Evolutionary conservation across 2,888 invertebrate genomes (phyloP), one percentile per base, ranked within the genome.

Genomic region (Hirtodrosophila trivittata): DNA sequence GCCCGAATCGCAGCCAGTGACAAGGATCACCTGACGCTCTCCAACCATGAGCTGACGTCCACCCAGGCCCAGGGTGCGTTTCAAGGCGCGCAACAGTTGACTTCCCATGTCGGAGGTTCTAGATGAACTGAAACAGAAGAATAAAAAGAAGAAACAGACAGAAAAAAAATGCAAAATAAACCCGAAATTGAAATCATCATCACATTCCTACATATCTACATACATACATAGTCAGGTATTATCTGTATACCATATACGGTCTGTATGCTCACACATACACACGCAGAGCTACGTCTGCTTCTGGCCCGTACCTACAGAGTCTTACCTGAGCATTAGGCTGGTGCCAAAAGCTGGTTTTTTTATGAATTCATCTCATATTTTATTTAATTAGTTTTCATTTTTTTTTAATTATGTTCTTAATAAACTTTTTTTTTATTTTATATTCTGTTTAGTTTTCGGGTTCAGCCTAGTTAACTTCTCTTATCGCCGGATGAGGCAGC

Each of bases 1-100:
- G 1, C 97, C 97, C 56, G 96, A 95, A 90, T 97, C 97, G 88
- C 97, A 97, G 35, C 97, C 97, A 5, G 95, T 96, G 72, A 97
- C 94, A 12, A 96, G 92, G 32, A 95, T 91, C 1, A 94, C 92
- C 87, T 91, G 86, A 14, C 76, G 87, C 3, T 83, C 80, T 6
- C 87, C 86, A 1, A 89, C 71, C 25, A 58, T 52, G 18, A 75
- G 35, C 30, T 76, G 75, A 0, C 42, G 63, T 1, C 87, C 52
- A 3, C 81, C 70, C 59, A 68, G 12, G 8, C 81, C 81, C 32
- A 86, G 39, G 1, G 54, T 56, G 10, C 82, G 77, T 14, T 55
- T 59, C 41, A 82, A 30, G 10, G 85, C 80, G 18, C 50, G 49
- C 18, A 73, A n/a, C 39, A 87, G 33, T 51, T 75, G 75, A 21